Conservation (phyloP, 2,797 vertebrate genomes). For the Lepus townsendii region DNA sequence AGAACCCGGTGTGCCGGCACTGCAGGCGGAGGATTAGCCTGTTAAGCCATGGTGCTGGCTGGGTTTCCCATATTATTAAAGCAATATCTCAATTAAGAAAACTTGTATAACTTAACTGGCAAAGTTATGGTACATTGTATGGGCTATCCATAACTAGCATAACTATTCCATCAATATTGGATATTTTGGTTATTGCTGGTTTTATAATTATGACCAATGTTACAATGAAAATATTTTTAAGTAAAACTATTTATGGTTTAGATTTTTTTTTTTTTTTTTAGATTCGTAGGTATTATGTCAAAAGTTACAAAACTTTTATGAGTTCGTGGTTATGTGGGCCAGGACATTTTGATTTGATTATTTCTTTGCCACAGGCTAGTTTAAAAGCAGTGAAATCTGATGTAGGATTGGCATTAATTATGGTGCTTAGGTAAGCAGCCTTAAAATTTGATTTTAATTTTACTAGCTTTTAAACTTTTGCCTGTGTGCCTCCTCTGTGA, state of each 20-base stretch:
- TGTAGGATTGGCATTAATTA: conserved; percentile 28
- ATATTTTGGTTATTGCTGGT: conserved; percentile 20
- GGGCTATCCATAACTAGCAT: not conserved
- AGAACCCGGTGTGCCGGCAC: no score
- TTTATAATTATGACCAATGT: conserved; percentile 44
- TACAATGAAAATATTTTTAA: conserved; percentile 27
- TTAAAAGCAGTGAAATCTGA: conserved; percentile 44
- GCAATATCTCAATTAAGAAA: not conserved
- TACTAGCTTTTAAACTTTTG: conserved; percentile 61
- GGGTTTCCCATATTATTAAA: not conserved
- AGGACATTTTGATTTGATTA: conserved; percentile 51
- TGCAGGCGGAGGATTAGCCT: no score
- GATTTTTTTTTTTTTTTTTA: not conserved
- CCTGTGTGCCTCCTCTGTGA: not conserved
- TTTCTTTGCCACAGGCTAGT: conserved; percentile 56
- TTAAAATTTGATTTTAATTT: conserved; percentile 53
- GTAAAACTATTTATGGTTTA: conserved; percentile 36
- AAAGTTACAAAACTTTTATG: conserved; percentile 46
- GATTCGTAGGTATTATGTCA: conserved; percentile 53
- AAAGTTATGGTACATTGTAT: conserved; percentile 2
- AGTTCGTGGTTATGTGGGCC: conserved; percentile 45
- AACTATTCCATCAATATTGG: conserved; percentile 16
- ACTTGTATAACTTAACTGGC: conserved; percentile 40
- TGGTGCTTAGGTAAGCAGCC: conserved; percentile 16
- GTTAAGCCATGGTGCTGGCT: no score